Conservation (phyloP, 2,113 vertebrate genomes). For the Spermophilus dauricus region DNA sequence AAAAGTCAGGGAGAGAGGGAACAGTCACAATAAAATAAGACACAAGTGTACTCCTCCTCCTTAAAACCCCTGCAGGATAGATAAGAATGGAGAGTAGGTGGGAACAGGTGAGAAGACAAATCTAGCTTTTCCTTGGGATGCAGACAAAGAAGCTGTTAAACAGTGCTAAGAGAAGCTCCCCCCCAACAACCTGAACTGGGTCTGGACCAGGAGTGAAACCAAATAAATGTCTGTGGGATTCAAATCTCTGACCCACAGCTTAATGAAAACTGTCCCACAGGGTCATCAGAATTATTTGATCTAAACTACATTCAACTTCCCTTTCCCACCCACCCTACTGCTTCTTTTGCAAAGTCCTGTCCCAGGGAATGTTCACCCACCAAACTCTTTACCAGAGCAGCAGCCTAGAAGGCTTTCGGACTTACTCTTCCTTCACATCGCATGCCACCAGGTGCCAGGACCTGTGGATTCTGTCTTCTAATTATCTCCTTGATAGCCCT, state of each 20-base stretch:
- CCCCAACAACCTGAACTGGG: not conserved
- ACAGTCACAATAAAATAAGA: constrained; percentile 1
- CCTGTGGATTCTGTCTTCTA: not conserved
- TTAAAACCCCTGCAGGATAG: not conserved
- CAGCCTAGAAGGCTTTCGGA: not conserved
- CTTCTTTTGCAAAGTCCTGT: not conserved
- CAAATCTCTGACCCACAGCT: not conserved
- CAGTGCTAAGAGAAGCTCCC: not conserved
- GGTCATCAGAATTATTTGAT: not conserved
- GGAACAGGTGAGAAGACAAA: not conserved
- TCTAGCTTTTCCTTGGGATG: not conserved
- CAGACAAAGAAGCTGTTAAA: not conserved
- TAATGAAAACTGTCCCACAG: not conserved
- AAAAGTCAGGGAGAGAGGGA: not conserved
- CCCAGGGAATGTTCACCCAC: not conserved
- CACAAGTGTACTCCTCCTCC: not conserved
- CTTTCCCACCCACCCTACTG: not conserved
- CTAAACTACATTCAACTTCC: not conserved
- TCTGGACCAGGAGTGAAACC: not conserved
- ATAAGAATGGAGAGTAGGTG: not conserved
- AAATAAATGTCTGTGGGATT: not conserved
- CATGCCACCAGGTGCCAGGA: not conserved
- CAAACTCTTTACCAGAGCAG: not conserved
- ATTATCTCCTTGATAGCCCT: not conserved
- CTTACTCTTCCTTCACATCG: not conserved